phyloP scores from a whole-genome alignment of 2,113 vertebrate species.

The Monopterus albus region DNA sequence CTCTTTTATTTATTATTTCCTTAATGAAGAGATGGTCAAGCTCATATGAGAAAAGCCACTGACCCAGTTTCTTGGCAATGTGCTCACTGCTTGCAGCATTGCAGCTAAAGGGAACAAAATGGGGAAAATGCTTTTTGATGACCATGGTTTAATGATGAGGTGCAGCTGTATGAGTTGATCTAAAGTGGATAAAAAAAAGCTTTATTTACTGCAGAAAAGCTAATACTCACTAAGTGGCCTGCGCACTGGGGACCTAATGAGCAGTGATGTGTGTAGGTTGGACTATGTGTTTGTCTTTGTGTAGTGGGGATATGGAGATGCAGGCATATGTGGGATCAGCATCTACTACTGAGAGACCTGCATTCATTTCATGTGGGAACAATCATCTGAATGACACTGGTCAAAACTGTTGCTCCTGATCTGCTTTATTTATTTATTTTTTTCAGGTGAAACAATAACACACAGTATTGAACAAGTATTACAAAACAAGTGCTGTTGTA shows the following conservation, averaged over 20 bases:
- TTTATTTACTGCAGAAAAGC: slow-evolving; percentile 7
- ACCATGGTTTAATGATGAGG: slow-evolving; percentile 27
- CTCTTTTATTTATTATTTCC: slow-evolving; percentile 15
- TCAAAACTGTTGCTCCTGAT: background rate
- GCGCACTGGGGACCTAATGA: background rate
- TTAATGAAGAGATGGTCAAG: slow-evolving; percentile 50
- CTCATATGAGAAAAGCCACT: slow-evolving; percentile 50
- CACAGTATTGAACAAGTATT: background rate
- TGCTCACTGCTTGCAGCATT: background rate
- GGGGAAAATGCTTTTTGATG: slow-evolving; percentile 20
- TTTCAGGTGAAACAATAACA: too few relatives aligned
- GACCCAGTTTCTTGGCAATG: slow-evolving; percentile 51
- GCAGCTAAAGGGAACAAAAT: slow-evolving; percentile 5
- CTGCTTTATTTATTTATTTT: background rate
- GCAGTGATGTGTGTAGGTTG: slow-evolving; percentile 3
- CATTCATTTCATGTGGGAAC: background rate
- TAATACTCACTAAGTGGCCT: background rate
- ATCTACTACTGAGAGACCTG: slow-evolving; percentile 5
- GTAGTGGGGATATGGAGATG: background rate
- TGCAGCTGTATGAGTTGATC: slow-evolving; percentile 3
- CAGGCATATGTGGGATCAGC: background rate
- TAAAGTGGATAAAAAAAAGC: background rate
- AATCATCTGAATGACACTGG: background rate
- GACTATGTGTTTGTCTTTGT: background rate
- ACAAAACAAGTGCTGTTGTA: background rate